These are phyloP conservation scores for Podilymbus podiceps DNA, from an alignment of 2,113 vertebrate genomes.

Conservation along the genomic window DNA sequence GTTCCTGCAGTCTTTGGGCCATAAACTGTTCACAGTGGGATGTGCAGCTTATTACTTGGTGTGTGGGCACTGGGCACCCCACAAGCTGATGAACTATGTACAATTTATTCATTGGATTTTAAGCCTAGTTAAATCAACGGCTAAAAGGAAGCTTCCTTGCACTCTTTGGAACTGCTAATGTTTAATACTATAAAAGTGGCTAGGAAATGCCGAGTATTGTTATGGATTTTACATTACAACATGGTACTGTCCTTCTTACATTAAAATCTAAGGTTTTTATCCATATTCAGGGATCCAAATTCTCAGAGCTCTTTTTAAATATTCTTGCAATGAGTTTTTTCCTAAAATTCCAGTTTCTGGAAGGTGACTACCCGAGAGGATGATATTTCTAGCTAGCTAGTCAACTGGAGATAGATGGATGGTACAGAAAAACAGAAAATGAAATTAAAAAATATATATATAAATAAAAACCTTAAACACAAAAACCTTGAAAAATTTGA, in stretches of 20 bases:
- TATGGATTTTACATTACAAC: not conserved
- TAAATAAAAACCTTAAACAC: not conserved
- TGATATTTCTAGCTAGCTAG: not conserved
- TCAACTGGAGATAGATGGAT: not conserved
- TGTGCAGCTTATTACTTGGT: constrained; percentile 17
- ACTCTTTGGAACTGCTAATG: not conserved
- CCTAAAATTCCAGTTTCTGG: not conserved
- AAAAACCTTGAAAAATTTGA: not conserved
- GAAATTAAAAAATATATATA: not conserved
- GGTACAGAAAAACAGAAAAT: not conserved
- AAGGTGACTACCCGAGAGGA: not conserved
- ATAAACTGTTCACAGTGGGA: not conserved
- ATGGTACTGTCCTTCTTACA: not conserved
- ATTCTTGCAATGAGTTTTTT: not conserved
- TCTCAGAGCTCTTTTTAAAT: not conserved
- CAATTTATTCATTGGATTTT: constrained; percentile 63
- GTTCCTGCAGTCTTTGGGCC: not conserved
- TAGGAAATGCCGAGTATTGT: not conserved
- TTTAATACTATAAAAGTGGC: not conserved
- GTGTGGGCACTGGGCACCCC: not conserved
- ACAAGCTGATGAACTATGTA: constrained; percentile 20
- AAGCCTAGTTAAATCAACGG: constrained; percentile 35
- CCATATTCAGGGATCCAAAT: not conserved
- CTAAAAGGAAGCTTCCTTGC: not conserved
- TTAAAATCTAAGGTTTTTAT: not conserved